Conservation (phyloP, 2,113 vertebrate genomes). For the Pseudorasbora parva region DNA sequence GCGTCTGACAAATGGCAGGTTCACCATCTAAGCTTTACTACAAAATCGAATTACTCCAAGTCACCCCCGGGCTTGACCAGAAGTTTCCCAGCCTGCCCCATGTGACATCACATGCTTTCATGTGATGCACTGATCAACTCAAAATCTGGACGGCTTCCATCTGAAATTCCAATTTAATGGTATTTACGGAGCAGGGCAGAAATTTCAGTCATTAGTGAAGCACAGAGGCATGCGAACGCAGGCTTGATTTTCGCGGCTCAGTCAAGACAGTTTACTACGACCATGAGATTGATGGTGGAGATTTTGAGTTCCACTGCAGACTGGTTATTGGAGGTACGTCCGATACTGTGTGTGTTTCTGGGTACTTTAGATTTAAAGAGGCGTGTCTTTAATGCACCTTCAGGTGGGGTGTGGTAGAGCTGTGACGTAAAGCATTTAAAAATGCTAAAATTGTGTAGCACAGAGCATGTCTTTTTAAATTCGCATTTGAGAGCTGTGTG, state of each 20-base stretch:
- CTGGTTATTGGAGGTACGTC: constrained; percentile 6
- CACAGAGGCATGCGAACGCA: constrained; percentile 62
- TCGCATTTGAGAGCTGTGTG: background rate
- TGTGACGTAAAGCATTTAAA: background rate
- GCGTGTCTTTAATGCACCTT: background rate
- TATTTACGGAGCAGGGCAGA: constrained; percentile 74
- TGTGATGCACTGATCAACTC: constrained; percentile 78
- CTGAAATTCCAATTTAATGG: constrained; percentile 78
- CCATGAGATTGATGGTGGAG: constrained; percentile 57
- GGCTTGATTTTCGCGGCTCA: constrained; percentile 54
- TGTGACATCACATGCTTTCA: constrained; percentile 85
- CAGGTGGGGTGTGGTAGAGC: background rate
- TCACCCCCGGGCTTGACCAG: constrained; percentile 55
- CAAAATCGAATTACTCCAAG: constrained; percentile 19
- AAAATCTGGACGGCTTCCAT: constrained; percentile 76
- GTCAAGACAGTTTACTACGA: constrained; percentile 42
- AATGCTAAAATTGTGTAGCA: background rate
- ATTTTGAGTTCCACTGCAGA: background rate
- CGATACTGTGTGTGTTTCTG: background rate
- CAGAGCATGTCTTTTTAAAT: background rate
- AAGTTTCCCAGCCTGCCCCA: constrained; percentile 65
- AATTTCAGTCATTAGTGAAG: constrained; percentile 69
- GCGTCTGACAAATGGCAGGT: background rate
- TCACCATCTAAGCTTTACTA: constrained; percentile 11
- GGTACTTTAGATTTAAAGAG: background rate